A percentile compares a stretch with the other conserved stretches of the same genome.
Evolutionary conservation across 2,113 vertebrate species (phyloP).

Genomic region (Grammomys surdaster): DNA sequence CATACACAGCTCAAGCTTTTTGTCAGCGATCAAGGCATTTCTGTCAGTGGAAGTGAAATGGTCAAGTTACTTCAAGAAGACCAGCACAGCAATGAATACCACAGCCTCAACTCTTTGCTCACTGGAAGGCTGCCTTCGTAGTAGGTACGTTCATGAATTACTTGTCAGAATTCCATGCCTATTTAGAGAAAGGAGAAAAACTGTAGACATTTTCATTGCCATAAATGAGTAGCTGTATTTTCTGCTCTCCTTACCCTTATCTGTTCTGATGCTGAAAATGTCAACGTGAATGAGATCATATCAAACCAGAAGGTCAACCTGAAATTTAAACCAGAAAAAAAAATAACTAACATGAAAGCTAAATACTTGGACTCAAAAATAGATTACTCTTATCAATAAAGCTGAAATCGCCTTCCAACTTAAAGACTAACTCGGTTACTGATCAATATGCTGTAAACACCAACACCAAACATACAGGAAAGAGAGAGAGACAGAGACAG

Average conservation of each 20-base stretch:
- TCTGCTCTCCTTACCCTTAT: neutral
- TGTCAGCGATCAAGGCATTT: neutral
- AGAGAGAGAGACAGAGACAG: neutral
- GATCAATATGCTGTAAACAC: neutral
- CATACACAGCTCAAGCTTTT: neutral
- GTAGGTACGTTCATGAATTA: neutral
- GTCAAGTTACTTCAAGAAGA: neutral
- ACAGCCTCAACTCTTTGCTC: neutral
- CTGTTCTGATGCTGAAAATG: neutral
- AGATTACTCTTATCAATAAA: conserved; percentile 24
- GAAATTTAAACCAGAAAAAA: conserved; percentile 43
- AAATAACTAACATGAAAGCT: conserved; percentile 29
- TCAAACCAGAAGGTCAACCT: conserved; percentile 38
- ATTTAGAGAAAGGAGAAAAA: neutral
- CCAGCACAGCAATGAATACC: neutral
- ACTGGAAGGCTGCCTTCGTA: neutral
- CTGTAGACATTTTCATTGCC: neutral
- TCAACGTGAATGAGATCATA: neutral
- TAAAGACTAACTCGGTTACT: neutral
- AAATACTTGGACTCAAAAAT: conserved; percentile 50
- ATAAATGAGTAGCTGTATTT: neutral
- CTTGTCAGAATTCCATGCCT: neutral
- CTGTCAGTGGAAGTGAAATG: conserved; percentile 45
- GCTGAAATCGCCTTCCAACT: neutral
- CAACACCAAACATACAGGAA: neutral